These are phyloP conservation scores for Acrossocheilus fasciatus DNA, from an alignment of 2,797 vertebrate species.

Conservation along the genomic window DNA sequence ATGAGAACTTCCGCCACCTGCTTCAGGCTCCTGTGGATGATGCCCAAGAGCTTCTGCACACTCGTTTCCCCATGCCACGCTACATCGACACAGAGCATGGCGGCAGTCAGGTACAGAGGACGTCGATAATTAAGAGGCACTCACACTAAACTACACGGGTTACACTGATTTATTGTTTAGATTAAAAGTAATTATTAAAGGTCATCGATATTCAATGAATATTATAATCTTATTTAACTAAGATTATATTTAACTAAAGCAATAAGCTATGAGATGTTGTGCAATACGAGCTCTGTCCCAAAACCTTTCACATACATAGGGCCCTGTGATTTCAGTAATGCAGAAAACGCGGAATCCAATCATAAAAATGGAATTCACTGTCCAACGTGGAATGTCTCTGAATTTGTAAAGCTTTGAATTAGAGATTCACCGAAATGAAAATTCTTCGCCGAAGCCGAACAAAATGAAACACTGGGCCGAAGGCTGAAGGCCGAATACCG, in stretches of 20 bases:
- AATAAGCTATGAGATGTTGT: not conserved
- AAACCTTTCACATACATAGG: not conserved
- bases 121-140: not conserved
- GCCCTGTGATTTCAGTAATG: not conserved
- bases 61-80: conserved; percentile 95
- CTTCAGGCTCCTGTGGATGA: conserved; percentile 94
- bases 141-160: not conserved
- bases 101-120: conserved; percentile 88
- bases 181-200: not conserved
- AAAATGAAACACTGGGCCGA: too few species aligned
- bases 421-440: too few species aligned
- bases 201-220: not conserved
- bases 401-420: too few species aligned
- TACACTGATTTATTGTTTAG: not conserved
- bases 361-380: too few species aligned
- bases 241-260: not conserved
- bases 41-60: conserved; percentile 95
- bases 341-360: too few species aligned
- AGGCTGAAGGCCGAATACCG: too few species aligned
- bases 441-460: too few species aligned
- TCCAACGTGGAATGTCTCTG: too few species aligned
- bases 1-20: conserved; percentile 94
- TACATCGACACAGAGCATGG: conserved; percentile 98
- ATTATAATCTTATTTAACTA: not conserved
- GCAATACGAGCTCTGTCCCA: not conserved